Evolutionary conservation across 2,113 vertebrate species (phyloP).

Genomic region (Todiramphus saurophagus): DNA sequence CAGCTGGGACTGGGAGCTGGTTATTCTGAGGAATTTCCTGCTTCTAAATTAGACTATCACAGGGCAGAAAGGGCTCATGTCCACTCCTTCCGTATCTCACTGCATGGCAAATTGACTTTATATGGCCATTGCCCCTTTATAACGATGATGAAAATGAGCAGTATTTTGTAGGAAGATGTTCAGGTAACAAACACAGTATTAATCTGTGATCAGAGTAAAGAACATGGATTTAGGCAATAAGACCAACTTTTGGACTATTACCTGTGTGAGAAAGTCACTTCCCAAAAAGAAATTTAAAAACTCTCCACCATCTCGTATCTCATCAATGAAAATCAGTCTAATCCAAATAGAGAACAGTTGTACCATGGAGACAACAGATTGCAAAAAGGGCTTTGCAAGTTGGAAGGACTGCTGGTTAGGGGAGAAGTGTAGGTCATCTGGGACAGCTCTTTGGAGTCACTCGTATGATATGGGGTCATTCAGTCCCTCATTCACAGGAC

Average conservation of each 20-base stretch:
- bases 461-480: neutral
- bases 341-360: neutral
- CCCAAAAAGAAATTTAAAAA: neutral
- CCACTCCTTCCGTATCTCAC: neutral
- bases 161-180: neutral
- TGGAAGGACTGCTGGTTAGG: neutral
- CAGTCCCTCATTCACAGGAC: neutral
- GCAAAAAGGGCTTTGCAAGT: neutral
- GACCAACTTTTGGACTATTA: neutral
- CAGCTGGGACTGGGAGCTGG: constrained; percentile 6
- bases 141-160: neutral
- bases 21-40: constrained; percentile 60
- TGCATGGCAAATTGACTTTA: neutral
- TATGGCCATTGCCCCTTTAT: neutral
- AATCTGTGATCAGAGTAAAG: neutral
- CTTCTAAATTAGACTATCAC: constrained; percentile 29
- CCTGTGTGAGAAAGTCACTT: neutral
- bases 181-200: neutral
- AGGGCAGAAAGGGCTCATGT: neutral
- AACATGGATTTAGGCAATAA: neutral
- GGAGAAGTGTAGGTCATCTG: neutral
- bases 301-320: neutral
- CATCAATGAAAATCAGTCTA: neutral
- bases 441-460: neutral
- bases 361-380: neutral